Evolutionary conservation across 2,113 vertebrate species (phyloP).

Genomic region (Hyperopisus bebe): DNA sequence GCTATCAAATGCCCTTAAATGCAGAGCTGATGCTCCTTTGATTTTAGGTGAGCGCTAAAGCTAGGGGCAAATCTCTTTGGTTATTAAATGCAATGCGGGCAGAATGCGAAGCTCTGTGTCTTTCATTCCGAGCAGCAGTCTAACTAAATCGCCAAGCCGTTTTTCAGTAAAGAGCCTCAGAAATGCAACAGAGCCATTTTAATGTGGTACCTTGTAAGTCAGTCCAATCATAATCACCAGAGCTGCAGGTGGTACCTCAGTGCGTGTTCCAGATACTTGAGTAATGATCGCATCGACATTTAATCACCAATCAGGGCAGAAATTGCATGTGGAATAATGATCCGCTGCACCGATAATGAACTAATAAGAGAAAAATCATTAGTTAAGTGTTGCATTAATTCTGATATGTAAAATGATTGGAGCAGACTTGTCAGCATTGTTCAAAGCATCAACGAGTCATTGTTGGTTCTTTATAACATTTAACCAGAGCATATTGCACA

Average conservation of each 20-base stretch:
- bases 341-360: slow-evolving; percentile 16
- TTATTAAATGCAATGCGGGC: neutral
- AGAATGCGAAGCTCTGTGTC: neutral
- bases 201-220: slow-evolving; percentile 5
- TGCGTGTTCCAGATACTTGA: neutral
- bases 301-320: slow-evolving; percentile 29
- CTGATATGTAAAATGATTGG: neutral
- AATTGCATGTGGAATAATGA: slow-evolving; percentile 28
- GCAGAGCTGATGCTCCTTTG: neutral
- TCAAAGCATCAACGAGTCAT: neutral
- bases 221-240: slow-evolving; percentile 22
- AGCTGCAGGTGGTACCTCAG: slow-evolving; percentile 22
- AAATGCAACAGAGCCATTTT: slow-evolving; percentile 3
- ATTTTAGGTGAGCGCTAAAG: neutral
- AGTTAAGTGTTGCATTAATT: neutral
- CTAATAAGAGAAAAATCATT: slow-evolving; percentile 17
- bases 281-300: slow-evolving; percentile 24
- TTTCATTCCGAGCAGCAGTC: neutral
- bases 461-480: neutral
- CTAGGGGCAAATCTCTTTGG: neutral
- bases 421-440: neutral
- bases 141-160: neutral
- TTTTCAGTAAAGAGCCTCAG: neutral
- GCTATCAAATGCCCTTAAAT: neutral
- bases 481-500: neutral